Base-by-base conservation (phyloP, 1,140 invertebrate species). In the Belonocnema kinseyi region DNA sequence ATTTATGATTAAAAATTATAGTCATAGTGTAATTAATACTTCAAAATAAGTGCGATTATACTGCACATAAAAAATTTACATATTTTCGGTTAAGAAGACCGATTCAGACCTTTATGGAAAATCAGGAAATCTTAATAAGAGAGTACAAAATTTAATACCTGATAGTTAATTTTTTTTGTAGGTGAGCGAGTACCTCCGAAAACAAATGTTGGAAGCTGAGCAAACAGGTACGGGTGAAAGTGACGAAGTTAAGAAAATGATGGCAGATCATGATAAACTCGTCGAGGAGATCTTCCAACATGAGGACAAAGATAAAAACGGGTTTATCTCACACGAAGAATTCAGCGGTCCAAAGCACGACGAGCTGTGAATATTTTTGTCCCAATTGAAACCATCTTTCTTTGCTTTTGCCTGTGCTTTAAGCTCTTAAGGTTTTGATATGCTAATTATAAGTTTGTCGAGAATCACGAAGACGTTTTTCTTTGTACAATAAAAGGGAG, bases 311-410 rank as follows among this genome's bases (percentile, higher is more conserved):
- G 97, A 98, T 90, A 97, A 97, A 90, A 98, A 98, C 87, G 98
- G 98, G 51, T 97, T 95, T 92, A 99, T 99, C 83, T 98, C 97
- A 73, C 96, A 97, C 91, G 97, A 97, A 46, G 98, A 99, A 90
- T 99, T 99, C 93, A 97, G 96, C 26, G 98, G 97, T 10, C 98
- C 98, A 17, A 99, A 99, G 90, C 98, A 99, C 91, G 98, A 99
- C 89, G 98, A 99, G 92, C 94, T 99, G 85, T 99, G 95, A 96
- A 91, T 78, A 70, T 66, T 33, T 72, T 71, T 52, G 70, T 77
- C 53, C 46, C 50, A 71, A 66, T 71, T 76, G 75, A 85, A 82
- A 80, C 72, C 75, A 74, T 80, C 77, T 75, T 75, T 75, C 58
- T 66, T 53, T 79, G 79, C 76, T 83, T 75, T 66, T 40, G 14